Percentiles rank a stretch among this genome's conserved stretches.
Evolutionary conservation across 2,113 vertebrate genomes (phyloP).

Genomic region (Aptenodytes forsteri): DNA sequence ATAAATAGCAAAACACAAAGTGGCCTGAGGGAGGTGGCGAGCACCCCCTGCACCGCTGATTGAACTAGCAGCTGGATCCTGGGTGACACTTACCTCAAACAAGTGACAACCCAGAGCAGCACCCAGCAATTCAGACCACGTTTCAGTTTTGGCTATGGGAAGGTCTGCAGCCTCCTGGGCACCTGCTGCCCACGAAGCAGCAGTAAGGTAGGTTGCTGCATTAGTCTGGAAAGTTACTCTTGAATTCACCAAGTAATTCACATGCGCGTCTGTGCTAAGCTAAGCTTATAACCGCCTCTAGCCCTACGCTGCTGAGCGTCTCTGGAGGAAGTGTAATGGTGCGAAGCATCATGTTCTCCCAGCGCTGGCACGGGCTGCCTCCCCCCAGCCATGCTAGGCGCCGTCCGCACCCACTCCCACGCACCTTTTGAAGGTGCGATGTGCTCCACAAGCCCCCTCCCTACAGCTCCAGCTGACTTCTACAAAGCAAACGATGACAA

Average conservation of each 20-base stretch:
- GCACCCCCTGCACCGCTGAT: accelerated
- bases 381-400: not conserved
- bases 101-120: not conserved
- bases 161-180: not conserved
- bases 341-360: accelerated
- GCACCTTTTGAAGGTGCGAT: accelerated
- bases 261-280: accelerated
- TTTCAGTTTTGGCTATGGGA: not conserved
- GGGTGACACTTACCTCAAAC: not conserved
- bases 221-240: not conserved
- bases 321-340: not conserved
- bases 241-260: not conserved
- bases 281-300: accelerated
- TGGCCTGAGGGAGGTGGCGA: not conserved
- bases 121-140: not conserved
- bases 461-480: not conserved
- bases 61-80: not conserved
- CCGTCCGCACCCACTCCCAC: not conserved
- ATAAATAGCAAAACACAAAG: accelerated
- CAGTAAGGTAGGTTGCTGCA: not conserved
- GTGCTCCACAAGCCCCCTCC: not conserved
- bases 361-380: not conserved
- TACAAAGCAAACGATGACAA: not conserved
- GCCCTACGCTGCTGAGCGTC: not conserved
- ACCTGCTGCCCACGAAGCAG: not conserved